Base-by-base conservation (phyloP, 2,888 invertebrate genomes). In the Leptura quadrifasciata region DNA sequence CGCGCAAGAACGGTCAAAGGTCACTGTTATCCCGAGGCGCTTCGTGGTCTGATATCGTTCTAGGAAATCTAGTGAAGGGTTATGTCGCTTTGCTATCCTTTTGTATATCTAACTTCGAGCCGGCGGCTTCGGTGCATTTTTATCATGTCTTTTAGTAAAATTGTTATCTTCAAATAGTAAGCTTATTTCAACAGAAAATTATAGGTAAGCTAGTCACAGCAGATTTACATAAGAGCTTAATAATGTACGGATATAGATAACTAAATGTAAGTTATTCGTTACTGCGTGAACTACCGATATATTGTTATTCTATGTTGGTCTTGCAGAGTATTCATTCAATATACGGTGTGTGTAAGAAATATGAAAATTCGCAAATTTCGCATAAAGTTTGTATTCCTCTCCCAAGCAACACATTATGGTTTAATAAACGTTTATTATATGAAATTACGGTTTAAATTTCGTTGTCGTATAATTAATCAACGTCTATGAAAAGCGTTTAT, bases 11-110 rank as follows among this genome's bases (percentile, higher is more conserved):
- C 10, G 69, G 60, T 74, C 74, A 69, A 35, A 74, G 69, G 74
- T 69, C 55, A 27, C 27, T 31, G n/a, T 60, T 61, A 20, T 55
- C 70, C 52, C 63, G 47, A 71, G 75, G 79, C 76, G 55, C 58
- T 81, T 81, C 80, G 79, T 79, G 80, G 76, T 21, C 72, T 61
- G 74, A 72, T 81, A 81, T 81, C 80, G 78, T 79, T 81, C 79
- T 73, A 81, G 80, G 80, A 81, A 81, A 81, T 81, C 80, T 81
- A 73, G 57, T 31, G 47, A 67, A 77, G 80, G 78, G 79, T 81
- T 79, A 79, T 80, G 80, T 80, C 78, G 80, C 75, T 80, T 74
- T 67, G 72, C 76, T 79, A 80, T 79, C 79, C 80, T 81, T 79
- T 63, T 79, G 79, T 78, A 77, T 79, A 81, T 81, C 80, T 79